Base-by-base conservation (phyloP, 92 coral and sea anemone species). In the Epizoanthus scotinus region DNA sequence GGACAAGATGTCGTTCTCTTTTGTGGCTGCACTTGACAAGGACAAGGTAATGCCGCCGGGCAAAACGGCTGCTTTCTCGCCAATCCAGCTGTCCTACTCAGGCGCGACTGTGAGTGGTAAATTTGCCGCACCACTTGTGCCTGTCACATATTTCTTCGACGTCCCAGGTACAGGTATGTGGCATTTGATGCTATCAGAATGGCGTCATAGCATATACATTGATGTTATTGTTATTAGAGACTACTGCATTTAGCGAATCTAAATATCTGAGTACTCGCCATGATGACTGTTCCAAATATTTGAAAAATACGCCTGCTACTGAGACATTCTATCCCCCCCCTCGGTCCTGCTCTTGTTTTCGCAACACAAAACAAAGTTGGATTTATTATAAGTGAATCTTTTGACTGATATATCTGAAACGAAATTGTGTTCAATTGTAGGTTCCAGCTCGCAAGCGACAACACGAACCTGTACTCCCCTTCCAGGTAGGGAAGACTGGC, bases 41-140 rank as follows among this genome's bases (percentile, higher is more conserved):
- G 53, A 84, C 3, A 81, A 85, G 19, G 21, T 79, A 31, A 86
- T 94, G 94, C 91, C 92, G 3, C 78, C 93, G n/a, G 95, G 98
- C 2, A 89, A 84, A 34, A 86, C 79, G 31, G 90, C 81, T 63
- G 98, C 98, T 1, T 91, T 89, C 78, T 92, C 98, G 3, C 91
- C 97, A 7, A 88, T 91, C 82, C 93, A 91, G 49, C 90, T 94
- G 10, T 78, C 93, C 7, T 94, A 91, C 87, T 78, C 83, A 22
- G 81, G 92, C 24, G 61, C 67, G 44, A 72, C 86, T 29, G 50
- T 58, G 47, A 60, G 73, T 52, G 83, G 79, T 25, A 82, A 79
- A 12, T 86, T 49, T 47, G 86, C 81, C 19, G 91, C 93, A n/a
- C 93, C 93, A 28, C 88, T 84, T 38, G 83, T 82, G n/a, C 91